These are phyloP conservation scores for Melieria picta DNA, from an alignment of 2,888 invertebrate genomes.

Conservation along the genomic window DNA sequence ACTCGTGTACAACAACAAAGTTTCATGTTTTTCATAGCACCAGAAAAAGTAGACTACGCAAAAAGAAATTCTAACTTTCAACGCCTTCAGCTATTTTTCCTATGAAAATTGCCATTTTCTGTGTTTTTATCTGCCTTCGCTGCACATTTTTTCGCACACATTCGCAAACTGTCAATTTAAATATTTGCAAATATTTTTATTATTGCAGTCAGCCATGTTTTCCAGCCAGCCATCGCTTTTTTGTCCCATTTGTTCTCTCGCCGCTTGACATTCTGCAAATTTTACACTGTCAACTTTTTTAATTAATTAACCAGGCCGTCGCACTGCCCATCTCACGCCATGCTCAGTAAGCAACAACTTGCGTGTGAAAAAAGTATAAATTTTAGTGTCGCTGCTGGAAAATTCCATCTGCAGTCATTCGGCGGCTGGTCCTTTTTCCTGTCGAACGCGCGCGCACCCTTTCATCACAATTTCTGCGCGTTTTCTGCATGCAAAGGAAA, in stretches of 20 bases:
- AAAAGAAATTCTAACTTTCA: neutral
- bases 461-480: no score
- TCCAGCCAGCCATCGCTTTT: neutral
- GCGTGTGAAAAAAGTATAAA: no score
- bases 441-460: neutral
- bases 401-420: no score
- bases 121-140: conserved; percentile 7
- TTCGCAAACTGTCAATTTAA: conserved; percentile 59
- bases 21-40: no score
- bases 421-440: neutral
- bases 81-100: conserved; percentile 35
- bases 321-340: neutral
- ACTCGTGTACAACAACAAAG: no score
- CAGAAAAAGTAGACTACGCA: neutral
- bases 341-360: no score
- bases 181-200: conserved; percentile 60
- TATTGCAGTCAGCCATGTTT: conserved; percentile 39
- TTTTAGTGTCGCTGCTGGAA: no score
- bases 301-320: conserved; percentile 44
- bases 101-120: conserved; percentile 36
- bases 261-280: conserved; percentile 27
- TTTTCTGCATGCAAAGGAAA: neutral
- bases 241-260: conserved; percentile 9
- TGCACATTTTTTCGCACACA: conserved; percentile 9
- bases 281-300: conserved; percentile 41